Percentiles rank a stretch among this genome's conserved stretches.
phyloP scores from a whole-genome alignment of 2,113 vertebrate species.

The Dipodomys ordii region DNA sequence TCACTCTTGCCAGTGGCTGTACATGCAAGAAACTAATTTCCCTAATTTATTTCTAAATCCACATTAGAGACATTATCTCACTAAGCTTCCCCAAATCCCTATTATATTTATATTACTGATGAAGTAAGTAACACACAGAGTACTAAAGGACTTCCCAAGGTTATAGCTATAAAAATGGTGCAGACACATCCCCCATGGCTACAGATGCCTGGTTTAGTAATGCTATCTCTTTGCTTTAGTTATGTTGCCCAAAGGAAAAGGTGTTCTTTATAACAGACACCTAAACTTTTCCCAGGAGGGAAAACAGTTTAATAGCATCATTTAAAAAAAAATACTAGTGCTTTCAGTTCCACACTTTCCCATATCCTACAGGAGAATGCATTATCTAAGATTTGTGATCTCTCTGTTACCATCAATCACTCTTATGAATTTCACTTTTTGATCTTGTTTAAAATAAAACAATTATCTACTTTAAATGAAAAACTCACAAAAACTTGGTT shows the following conservation, averaged over 20 bases:
- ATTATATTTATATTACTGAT: constrained; percentile 80
- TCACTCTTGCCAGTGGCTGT: constrained; percentile 72
- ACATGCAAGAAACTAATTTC: constrained; percentile 75
- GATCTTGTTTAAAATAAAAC: constrained; percentile 67
- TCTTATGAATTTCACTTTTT: constrained; percentile 45
- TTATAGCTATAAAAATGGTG: constrained; percentile 65
- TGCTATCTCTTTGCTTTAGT: constrained; percentile 68
- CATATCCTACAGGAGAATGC: constrained; percentile 71
- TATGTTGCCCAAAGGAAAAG: constrained; percentile 78
- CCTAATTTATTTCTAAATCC: constrained; percentile 80
- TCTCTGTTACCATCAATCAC: constrained; percentile 65
- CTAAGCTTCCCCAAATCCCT: constrained; percentile 78
- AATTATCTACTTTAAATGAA: constrained; percentile 56
- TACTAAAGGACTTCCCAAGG: constrained; percentile 75
- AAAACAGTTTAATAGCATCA: constrained; percentile 79
- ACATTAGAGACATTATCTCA: constrained; percentile 82
- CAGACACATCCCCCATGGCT: not conserved
- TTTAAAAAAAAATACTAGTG: constrained; percentile 68
- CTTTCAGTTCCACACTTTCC: constrained; percentile 69
- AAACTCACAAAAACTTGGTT: not conserved
- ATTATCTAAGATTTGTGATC: constrained; percentile 64
- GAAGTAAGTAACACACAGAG: constrained; percentile 66
- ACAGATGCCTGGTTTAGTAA: constrained; percentile 51
- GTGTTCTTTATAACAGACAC: constrained; percentile 75
- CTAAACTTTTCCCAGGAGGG: constrained; percentile 75